Evolutionary conservation across 2,797 vertebrate species (phyloP), one percentile per base, ranked within the genome.

Genomic region (Malacoraja senta): DNA sequence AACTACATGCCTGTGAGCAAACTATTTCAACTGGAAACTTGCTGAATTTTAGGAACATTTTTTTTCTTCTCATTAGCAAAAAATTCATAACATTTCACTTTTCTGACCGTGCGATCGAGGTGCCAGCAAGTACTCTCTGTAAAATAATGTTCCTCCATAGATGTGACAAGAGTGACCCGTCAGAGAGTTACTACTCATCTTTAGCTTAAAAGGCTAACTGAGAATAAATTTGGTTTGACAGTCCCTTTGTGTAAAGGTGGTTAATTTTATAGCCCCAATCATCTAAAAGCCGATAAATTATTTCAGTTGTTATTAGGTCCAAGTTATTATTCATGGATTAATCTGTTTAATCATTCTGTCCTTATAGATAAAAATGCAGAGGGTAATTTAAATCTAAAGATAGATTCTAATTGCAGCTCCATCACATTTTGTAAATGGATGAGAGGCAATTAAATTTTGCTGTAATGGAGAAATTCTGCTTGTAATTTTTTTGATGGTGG

Each of bases 371-470:
- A 21, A 77, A 93, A 93, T 93, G 71, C 53, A 58, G 35, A 93
- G 53, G 83, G 58, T 88, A 93, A 93, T 93, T 90, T 58, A 93
- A 77, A 93, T 90, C 68, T 88, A 86, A 93, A 93, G 83, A 88
- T 93, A 90, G 79, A 76, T 90, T 72, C 13, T 88, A 90, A 93
- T 93, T 93, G 80, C 71, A 58, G 93, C 93, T 88, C 68, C 35
- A 53, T 74, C 93, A 61, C 81, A 88, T 93, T 88, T 61, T 93
- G 29, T 93, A 93, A 88, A 61, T 88, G 65, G 53, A 77, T 93
- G 32, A 88, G 71, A 86, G 93, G 44, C 93, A 93, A 93, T 93
- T 93, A 76, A 93, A 90, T 58, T 77, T 74, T 93, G 74, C 38
- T 35, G 68, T 58, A 93, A 86, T 84, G 63, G 32, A 74, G 74